A percentile compares a stretch with the other conserved stretches of the same genome.
These are phyloP conservation scores for Zeugodacus cucurbitae DNA, from an alignment of 1,140 invertebrate species.

Conservation along the genomic window DNA sequence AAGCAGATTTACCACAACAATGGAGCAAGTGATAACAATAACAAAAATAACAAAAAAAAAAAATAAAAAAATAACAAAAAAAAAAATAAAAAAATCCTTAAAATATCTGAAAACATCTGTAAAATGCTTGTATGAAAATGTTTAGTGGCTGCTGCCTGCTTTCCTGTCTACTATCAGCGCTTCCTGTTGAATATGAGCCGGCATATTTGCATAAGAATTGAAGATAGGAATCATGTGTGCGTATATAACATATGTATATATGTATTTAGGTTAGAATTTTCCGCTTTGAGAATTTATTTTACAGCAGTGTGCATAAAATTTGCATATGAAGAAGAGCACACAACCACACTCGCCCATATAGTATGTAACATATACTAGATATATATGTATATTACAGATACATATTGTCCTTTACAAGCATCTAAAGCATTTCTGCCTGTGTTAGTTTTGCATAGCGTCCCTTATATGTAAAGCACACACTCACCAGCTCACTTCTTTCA, in stretches of 20 bases:
- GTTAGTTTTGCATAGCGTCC: too few relatives aligned
- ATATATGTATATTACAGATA: not conserved
- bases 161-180: not conserved
- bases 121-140: not conserved
- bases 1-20: too few relatives aligned
- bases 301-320: not conserved
- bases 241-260: too few relatives aligned
- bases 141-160: not conserved
- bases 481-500: not conserved
- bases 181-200: not conserved
- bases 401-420: not conserved
- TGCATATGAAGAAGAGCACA: not conserved
- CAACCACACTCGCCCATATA: not conserved
- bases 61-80: too few relatives aligned
- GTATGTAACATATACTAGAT: not conserved
- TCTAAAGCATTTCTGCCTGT: not conserved
- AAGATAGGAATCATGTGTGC: not conserved
- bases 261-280: too few relatives aligned
- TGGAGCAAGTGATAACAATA: too few relatives aligned
- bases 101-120: not conserved
- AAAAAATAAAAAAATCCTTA: not conserved
- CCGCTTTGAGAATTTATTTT: not conserved
- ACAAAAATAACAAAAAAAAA: too few relatives aligned
- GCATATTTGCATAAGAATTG: slow-evolving; percentile 19
- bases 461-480: not conserved